Evolutionary conservation across 2,888 invertebrate species (phyloP).

Genomic region (Rhorus exstirpatorius): DNA sequence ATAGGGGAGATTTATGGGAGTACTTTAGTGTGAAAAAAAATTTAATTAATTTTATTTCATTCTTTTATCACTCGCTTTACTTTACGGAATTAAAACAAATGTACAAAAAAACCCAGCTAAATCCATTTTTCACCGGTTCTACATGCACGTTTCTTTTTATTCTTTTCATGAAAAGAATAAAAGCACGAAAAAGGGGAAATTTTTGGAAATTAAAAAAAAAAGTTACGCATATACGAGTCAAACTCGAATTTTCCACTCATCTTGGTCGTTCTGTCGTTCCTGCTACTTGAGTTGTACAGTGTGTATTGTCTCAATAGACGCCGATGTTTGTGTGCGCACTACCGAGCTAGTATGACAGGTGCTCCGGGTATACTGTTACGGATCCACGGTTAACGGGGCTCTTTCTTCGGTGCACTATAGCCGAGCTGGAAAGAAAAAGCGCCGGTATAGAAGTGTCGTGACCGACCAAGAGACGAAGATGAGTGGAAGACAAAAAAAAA

Average conservation of each 20-base stretch:
- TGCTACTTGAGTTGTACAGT: not conserved
- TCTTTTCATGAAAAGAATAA: no score
- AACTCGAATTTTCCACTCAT: constrained; percentile 4
- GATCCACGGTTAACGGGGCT: constrained; percentile 73
- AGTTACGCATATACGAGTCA: no score
- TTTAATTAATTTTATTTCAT: no score
- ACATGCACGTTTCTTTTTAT: no score
- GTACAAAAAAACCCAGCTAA: no score
- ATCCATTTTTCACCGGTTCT: no score
- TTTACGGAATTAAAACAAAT: no score
- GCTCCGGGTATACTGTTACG: constrained; percentile 71
- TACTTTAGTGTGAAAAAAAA: no score
- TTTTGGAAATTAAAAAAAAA: no score
- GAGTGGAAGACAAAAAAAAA: constrained; percentile 26
- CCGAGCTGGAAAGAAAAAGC: constrained; percentile 46
- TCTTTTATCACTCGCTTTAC: no score
- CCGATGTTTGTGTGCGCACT: constrained; percentile 14
- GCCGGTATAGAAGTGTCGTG: constrained; percentile 31
- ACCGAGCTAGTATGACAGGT: constrained; percentile 66
- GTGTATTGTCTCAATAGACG: constrained; percentile 13
- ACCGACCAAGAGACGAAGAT: constrained; percentile 8
- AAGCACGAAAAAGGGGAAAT: no score
- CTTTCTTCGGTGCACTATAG: constrained; percentile 58
- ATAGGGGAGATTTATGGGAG: no score
- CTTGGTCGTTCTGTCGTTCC: not conserved